These are phyloP conservation scores for Scomber scombrus DNA, from an alignment of 2,113 vertebrate genomes.

Conservation along the genomic window DNA sequence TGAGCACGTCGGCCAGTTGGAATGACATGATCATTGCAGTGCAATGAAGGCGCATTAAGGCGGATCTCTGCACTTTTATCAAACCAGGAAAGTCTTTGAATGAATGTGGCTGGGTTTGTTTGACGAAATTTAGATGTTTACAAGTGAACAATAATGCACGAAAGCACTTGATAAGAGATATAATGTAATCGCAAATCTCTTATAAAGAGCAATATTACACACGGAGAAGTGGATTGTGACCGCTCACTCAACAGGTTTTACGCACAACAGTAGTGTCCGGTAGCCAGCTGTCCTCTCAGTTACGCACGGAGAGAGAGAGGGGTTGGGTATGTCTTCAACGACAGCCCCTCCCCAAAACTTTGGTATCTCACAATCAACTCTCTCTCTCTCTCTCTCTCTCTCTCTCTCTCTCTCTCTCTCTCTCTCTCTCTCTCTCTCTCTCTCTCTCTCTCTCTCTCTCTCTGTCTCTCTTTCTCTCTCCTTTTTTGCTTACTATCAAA, in stretches of 20 bases:
- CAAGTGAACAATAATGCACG: neutral
- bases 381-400: neutral
- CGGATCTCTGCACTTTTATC: neutral
- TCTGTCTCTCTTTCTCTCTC: conserved; percentile 3
- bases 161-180: neutral
- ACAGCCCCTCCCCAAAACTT: conserved; percentile 4
- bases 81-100: neutral
- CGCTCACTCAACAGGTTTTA: conserved; percentile 62
- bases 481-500: conserved; percentile 63
- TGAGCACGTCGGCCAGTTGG: neutral
- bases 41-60: neutral
- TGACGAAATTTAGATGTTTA: neutral
- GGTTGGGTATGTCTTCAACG: neutral
- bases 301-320: conserved; percentile 23
- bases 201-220: conserved; percentile 14
- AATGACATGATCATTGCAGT: neutral
- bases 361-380: conserved; percentile 6
- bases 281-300: conserved; percentile 14
- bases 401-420: no score
- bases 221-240: conserved; percentile 7
- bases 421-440: no score
- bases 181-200: neutral
- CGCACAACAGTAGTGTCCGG: conserved; percentile 22
- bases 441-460: no score
- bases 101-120: neutral